phyloP scores from a whole-genome alignment of 2,113 vertebrate species.

The Sinocyclocheilus rhinocerous region DNA sequence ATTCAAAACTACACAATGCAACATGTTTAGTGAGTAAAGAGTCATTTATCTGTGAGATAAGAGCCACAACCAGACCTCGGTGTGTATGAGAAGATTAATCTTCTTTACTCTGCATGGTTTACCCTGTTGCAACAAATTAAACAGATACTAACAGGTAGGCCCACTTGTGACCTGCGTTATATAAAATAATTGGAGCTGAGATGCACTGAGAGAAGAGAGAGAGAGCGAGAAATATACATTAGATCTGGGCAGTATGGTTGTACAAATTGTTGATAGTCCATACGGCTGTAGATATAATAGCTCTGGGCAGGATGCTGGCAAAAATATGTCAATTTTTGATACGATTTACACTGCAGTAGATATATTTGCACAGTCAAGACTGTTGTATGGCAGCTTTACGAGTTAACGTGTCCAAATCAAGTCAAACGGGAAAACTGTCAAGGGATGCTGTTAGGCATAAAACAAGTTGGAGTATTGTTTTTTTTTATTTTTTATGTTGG shows the following conservation, averaged over 20 bases:
- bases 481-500: too few relatives aligned
- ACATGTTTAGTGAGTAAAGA: conserved; percentile 53
- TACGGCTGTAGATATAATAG: too few relatives aligned
- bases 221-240: not conserved
- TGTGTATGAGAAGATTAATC: conserved; percentile 44
- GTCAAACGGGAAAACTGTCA: too few relatives aligned
- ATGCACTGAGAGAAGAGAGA: conserved; percentile 3
- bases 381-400: too few relatives aligned
- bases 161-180: conserved; percentile 20
- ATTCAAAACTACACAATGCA: conserved; percentile 51
- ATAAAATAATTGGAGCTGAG: not conserved
- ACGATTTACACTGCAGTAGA: too few relatives aligned
- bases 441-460: too few relatives aligned
- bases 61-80: conserved; percentile 28
- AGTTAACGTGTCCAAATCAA: too few relatives aligned
- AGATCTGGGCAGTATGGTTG: not conserved
- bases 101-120: conserved; percentile 47
- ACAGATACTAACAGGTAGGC: conserved; percentile 46
- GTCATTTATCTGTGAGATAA: conserved; percentile 54
- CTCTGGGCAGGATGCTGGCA: too few relatives aligned
- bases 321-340: too few relatives aligned
- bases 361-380: too few relatives aligned
- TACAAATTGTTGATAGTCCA: not conserved
- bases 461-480: too few relatives aligned
- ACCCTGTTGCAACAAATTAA: conserved; percentile 50